These are phyloP conservation scores for Callyntrura guangdongensis DNA, from an alignment of 2,888 invertebrate genomes.

Conservation along the genomic window DNA sequence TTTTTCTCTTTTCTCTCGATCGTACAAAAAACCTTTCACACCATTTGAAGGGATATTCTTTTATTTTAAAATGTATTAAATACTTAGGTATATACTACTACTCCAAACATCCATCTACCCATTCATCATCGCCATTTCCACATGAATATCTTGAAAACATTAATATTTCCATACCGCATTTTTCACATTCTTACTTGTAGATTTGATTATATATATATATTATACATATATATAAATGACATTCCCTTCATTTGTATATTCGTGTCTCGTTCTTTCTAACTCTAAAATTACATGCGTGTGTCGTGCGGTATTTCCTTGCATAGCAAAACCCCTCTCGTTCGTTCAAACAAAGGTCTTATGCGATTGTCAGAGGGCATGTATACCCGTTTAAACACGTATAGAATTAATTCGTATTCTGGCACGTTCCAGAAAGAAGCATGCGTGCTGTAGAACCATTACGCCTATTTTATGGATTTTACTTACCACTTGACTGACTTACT, in stretches of 20 bases:
- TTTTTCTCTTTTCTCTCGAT: constrained; percentile 27
- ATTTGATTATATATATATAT: background rate
- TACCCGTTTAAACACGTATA: background rate
- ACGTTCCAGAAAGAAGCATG: background rate
- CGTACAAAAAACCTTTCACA: constrained; percentile 22
- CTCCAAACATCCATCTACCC: constrained; percentile 30
- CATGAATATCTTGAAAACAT: constrained; percentile 43
- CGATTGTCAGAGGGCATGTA: constrained; percentile 29
- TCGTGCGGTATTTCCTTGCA: constrained; percentile 26
- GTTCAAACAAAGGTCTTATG: constrained; percentile 42
- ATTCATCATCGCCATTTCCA: constrained; percentile 35
- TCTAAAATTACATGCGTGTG: constrained; percentile 36
- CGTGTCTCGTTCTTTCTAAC: constrained; percentile 6
- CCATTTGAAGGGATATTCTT: constrained; percentile 27
- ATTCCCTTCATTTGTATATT: constrained; percentile 28
- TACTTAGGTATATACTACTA: constrained; percentile 20
- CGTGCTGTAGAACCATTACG: constrained; percentile 1
- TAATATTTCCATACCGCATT: constrained; percentile 39
- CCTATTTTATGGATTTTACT: constrained; percentile 5
- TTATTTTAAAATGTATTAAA: background rate
- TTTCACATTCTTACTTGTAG: constrained; percentile 25
- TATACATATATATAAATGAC: constrained; percentile 18
- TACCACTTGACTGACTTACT: constrained; percentile 43
- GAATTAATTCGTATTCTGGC: background rate
- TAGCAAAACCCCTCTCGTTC: constrained; percentile 18